Percentiles rank a stretch among this genome's conserved stretches.
Conservation (phyloP, 2,113 vertebrate species). For the Diphyllodes magnificus region DNA sequence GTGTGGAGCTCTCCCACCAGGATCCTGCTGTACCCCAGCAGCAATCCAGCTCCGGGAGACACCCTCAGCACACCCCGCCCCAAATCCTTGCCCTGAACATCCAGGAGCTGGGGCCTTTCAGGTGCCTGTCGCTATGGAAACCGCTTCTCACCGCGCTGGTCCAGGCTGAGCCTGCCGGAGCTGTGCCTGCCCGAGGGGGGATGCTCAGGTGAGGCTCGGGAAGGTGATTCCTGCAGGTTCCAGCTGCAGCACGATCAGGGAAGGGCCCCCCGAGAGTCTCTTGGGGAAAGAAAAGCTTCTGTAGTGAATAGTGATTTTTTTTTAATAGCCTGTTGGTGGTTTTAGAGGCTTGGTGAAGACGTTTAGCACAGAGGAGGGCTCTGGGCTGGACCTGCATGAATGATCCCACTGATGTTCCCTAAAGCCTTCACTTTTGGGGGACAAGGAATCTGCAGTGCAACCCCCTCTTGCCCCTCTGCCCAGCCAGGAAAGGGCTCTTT, state of each 20-base stretch:
- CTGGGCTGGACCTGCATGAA: background rate
- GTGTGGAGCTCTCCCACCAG: background rate
- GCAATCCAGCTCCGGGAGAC: background rate
- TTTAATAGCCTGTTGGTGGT: background rate
- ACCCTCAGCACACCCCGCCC: background rate
- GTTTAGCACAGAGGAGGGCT: background rate
- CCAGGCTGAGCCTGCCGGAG: background rate
- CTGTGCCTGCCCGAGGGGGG: background rate
- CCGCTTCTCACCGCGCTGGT: background rate
- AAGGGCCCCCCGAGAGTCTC: fast-evolving
- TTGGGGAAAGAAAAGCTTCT: background rate
- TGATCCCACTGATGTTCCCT: background rate
- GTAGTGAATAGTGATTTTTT: fast-evolving
- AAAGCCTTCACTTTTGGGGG: background rate
- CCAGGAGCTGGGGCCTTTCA: background rate
- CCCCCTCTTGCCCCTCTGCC: background rate
- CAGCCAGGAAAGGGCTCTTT: background rate
- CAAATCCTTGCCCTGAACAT: background rate
- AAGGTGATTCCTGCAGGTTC: background rate
- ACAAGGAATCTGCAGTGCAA: background rate
- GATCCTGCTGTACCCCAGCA: fast-evolving
- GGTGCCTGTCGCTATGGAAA: slow-evolving; percentile 15
- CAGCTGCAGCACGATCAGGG: fast-evolving
- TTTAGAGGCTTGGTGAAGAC: background rate
- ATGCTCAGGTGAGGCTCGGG: background rate